phyloP scores from a whole-genome alignment of 2,113 vertebrate genomes.

The Myanophis thanlyinensis region DNA sequence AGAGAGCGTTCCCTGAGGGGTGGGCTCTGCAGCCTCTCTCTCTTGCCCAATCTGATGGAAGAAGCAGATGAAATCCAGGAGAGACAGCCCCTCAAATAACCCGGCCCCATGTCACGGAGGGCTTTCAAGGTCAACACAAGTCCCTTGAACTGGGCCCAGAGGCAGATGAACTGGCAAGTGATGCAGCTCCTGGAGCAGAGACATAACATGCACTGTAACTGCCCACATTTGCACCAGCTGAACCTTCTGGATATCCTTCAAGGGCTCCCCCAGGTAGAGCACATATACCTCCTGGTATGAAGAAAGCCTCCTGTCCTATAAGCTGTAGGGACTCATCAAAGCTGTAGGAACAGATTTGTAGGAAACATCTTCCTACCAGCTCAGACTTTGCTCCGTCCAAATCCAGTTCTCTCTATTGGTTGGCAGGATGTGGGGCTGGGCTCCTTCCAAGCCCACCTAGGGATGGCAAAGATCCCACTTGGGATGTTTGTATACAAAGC shows the following conservation, averaged over 20 bases:
- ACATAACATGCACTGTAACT: too few species aligned
- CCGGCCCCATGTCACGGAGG: neutral
- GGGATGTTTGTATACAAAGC: neutral
- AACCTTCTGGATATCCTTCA: neutral
- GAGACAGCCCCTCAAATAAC: neutral
- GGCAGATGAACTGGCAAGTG: neutral
- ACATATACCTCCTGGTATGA: neutral
- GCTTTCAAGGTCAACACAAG: neutral
- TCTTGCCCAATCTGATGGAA: neutral
- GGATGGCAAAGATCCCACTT: neutral
- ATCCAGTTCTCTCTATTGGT: neutral
- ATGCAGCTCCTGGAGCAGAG: neutral
- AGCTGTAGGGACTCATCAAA: neutral
- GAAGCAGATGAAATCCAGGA: neutral
- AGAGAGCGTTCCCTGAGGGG: neutral
- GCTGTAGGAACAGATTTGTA: neutral
- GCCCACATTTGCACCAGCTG: neutral
- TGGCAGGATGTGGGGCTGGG: neutral
- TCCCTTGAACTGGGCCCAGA: neutral
- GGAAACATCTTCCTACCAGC: neutral
- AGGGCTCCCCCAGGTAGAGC: neutral
- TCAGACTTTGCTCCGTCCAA: neutral
- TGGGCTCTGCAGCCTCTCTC: neutral
- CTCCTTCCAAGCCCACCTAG: neutral
- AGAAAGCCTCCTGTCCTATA: neutral